Conservation (phyloP, 2,797 vertebrate genomes). For the Brachymystax lenok region DNA sequence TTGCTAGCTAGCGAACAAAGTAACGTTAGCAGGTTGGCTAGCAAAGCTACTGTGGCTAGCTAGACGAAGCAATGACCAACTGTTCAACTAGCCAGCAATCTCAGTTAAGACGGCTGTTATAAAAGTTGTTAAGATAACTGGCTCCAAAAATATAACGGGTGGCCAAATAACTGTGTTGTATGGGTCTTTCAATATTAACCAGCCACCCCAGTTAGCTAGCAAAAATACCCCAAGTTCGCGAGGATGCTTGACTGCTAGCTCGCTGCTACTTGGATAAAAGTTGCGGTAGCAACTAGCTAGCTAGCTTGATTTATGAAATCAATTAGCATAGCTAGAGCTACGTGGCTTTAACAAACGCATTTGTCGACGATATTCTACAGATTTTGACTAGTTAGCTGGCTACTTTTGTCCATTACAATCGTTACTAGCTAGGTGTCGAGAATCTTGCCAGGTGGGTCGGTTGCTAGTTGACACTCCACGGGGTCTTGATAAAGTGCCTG, state of each 20-base stretch:
- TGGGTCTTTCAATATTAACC: constrained; percentile 5
- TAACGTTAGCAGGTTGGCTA: constrained; percentile 25
- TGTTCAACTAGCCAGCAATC: constrained; percentile 2
- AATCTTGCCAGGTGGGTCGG: constrained; percentile 16
- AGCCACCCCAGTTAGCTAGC: not conserved
- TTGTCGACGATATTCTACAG: not conserved
- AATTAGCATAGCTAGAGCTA: constrained; percentile 14
- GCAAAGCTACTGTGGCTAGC: constrained; percentile 34
- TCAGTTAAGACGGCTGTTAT: not conserved
- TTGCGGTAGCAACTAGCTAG: constrained; percentile 17
- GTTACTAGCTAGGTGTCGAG: constrained; percentile 7
- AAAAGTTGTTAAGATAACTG: not conserved
- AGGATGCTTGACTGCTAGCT: constrained; percentile 12
- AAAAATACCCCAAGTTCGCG: constrained; percentile 3
- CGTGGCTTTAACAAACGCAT: not conserved
- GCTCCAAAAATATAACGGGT: not conserved
- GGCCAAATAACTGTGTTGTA: not conserved
- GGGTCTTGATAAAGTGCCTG: constrained; percentile 16
- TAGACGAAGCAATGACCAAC: constrained; percentile 1
- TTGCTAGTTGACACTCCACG: constrained; percentile 9
- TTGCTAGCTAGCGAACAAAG: constrained; percentile 25
- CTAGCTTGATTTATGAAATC: constrained; percentile 17
- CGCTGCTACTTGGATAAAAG: constrained; percentile 24
- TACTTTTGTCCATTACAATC: constrained; percentile 2
- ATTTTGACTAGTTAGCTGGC: not conserved